Base-by-base conservation (phyloP, 2,888 invertebrate genomes). In the Trachelus tabidus region DNA sequence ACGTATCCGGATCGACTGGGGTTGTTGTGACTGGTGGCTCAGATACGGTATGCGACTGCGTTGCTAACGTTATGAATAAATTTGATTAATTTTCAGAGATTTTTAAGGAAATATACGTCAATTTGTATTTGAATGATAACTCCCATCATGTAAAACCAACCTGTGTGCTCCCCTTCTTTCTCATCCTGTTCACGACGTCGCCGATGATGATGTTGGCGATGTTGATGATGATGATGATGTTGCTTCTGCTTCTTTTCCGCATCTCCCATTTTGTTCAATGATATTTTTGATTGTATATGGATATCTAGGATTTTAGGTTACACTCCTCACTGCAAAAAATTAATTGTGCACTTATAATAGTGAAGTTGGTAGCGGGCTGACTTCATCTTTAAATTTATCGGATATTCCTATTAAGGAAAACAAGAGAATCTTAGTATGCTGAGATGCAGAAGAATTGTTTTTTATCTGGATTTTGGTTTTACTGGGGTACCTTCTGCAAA, bases 291-390 rank as follows among this genome's bases (percentile, higher is more conserved):
- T 35, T 35, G 12, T 35, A 35, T 35, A 35, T 35, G 12, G 12
- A 35, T 35, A 35, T 35, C 12, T 35, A 35, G 97, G 88, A 87
- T 56, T 56, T 56, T 56, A 56, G 56, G 56, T 56, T 56, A 56
- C 9, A 23, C 2, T 56, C 23, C 23, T 56, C 23, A 56, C 56
- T 56, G 56, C 2, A 56, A 56, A 56, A 23, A 56, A 56, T 23
- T 56, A 23, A 2, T 23, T 56, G 6, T 9, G 9, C 9, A 56
- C 9, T 56, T 56, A 23, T 56, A 23, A 56, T 23, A 56, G 9
- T 9, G 56, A 56, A 56, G 56, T 23, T 56, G 56, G 23, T 56
- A 56, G 23, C 56, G 9, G 9, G 2, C 56, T 56, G 56, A 56
- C 23, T 40, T 40, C 23, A 40, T 40, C 40, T 40, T 40, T 40